Conservation (phyloP, 2,888 invertebrate genomes). For the Erebia epiphron region DNA sequence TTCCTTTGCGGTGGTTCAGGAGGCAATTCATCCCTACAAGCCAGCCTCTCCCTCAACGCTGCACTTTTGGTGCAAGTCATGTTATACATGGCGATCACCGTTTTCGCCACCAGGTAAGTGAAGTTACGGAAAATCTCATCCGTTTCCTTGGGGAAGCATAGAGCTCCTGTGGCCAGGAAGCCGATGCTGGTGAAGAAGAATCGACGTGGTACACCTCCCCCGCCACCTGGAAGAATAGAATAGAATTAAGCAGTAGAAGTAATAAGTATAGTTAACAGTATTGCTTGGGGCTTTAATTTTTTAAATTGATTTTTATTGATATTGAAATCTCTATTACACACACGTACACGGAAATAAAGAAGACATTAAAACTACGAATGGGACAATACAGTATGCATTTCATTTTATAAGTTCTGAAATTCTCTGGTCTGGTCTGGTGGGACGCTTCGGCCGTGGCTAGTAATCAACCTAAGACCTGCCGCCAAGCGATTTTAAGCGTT, state of each 20-base stretch:
- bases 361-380: no score
- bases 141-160: constrained; percentile 64
- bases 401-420: no score
- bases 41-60: constrained; percentile 49
- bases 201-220: constrained; percentile 44
- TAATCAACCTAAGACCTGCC: no score
- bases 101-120: constrained; percentile 44
- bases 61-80: constrained; percentile 43
- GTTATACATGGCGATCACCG: constrained; percentile 47
- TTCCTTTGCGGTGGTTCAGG: constrained; percentile 26
- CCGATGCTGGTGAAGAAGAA: constrained; percentile 51
- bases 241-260: not conserved
- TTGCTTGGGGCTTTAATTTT: no score
- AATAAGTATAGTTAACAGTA: no score
- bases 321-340: no score
- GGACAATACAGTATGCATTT: no score
- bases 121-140: constrained; percentile 54
- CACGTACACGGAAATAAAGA: no score
- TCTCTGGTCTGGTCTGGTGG: no score
- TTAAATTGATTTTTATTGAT: no score
- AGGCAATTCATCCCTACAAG: constrained; percentile 55
- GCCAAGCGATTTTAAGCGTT: no score
- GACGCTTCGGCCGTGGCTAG: no score
- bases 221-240: constrained; percentile 21
- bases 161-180: constrained; percentile 50